phyloP scores from a whole-genome alignment of 2,797 vertebrate species.

The Gymnopithys bicolor region DNA sequence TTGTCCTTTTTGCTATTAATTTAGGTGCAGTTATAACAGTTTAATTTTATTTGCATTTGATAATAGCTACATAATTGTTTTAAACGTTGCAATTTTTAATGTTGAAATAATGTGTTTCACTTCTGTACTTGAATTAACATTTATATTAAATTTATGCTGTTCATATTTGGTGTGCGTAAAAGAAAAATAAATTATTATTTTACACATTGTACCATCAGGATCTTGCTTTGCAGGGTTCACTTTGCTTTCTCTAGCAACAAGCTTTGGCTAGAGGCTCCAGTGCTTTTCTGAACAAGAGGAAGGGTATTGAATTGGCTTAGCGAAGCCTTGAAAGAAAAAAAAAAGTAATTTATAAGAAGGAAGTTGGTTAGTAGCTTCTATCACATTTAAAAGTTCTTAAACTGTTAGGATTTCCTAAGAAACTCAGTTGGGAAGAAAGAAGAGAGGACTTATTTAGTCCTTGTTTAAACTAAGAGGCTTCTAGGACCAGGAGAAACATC shows the following conservation, averaged over 20 bases:
- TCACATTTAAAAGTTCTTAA: background rate
- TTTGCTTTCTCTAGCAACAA: background rate
- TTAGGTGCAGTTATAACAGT: conserved; percentile 71
- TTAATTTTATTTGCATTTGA: conserved; percentile 70
- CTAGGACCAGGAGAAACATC: background rate
- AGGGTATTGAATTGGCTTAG: background rate
- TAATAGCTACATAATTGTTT: conserved; percentile 66
- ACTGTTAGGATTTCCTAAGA: background rate
- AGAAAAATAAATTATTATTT: background rate
- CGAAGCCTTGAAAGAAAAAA: background rate
- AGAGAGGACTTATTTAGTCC: background rate
- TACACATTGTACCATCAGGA: background rate
- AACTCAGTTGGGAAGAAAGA: background rate
- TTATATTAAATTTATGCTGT: conserved; percentile 78
- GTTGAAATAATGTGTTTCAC: conserved; percentile 84
- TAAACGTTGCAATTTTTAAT: conserved; percentile 71
- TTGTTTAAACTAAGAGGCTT: background rate
- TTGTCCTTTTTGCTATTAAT: conserved; percentile 60
- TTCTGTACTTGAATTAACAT: conserved; percentile 74
- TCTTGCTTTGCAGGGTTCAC: background rate
- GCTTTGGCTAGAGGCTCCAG: background rate
- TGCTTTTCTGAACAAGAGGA: background rate
- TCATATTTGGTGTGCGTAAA: conserved; percentile 27
- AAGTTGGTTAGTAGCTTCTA: background rate
- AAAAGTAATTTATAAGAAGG: background rate